Evolutionary conservation across 37 sponge, comb jelly and placozoan species (phyloP).

Genomic region (Dysidea cf. avara): DNA sequence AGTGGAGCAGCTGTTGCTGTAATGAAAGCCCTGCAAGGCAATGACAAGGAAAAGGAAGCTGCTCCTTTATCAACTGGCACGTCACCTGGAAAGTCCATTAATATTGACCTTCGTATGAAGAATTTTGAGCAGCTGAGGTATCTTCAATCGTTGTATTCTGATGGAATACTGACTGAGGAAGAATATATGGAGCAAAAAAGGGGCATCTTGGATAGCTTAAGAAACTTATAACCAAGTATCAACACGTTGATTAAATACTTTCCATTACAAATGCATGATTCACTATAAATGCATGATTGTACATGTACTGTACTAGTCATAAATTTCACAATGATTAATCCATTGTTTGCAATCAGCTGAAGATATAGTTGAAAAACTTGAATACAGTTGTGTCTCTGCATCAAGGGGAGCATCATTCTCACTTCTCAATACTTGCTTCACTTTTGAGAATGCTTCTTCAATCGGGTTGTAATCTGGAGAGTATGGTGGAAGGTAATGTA

Average conservation of each 20-base stretch:
- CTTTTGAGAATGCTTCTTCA: too few species aligned
- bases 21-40: background rate
- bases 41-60: too few species aligned
- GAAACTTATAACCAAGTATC: background rate
- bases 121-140: too few species aligned
- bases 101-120: too few species aligned
- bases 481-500: too few species aligned
- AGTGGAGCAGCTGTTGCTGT: background rate
- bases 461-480: too few species aligned
- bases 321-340: conserved; percentile 4
- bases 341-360: conserved; percentile 28
- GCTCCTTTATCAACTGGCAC: too few species aligned
- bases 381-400: conserved; percentile 6
- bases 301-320: background rate
- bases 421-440: conserved; percentile 22
- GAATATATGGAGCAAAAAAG: conserved; percentile 26
- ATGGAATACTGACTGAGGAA: conserved; percentile 22
- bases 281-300: too few species aligned
- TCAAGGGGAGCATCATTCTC: conserved; percentile 1
- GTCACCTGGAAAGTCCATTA: too few species aligned
- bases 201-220: background rate
- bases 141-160: conserved; percentile 32
- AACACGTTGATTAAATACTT: too few species aligned
- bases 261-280: too few species aligned
- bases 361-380: too few species aligned